Base-by-base conservation (phyloP, 1,140 invertebrate genomes). In the Zophobas morio region DNA sequence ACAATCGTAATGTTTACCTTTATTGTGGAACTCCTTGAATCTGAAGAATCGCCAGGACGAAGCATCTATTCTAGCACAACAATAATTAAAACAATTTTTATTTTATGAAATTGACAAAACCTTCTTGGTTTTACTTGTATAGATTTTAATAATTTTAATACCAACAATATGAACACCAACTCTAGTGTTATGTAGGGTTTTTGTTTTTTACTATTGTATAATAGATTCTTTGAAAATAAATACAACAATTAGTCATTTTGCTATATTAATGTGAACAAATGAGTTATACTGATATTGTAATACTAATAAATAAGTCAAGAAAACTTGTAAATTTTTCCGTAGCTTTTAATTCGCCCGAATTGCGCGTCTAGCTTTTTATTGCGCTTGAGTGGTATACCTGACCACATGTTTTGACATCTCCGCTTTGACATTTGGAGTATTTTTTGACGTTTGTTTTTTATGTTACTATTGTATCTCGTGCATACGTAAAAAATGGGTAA, bases 401-500 rank as follows among this genome's bases (percentile, higher is more conserved):
- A 20, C 20, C 20, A 20, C 20, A 20, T 20, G 20, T 20, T 20
- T 20, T 20, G 20, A 20, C 20, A 20, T 20, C 20, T 20, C 20
- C 20, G 20, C 20, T 20, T 20, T 51, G 49, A 51, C 49, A 51
- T 8, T 51, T 51, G 49, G 33, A 32, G 49, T 51, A 20, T 20
- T 20, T 20, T 20, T 20, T 20, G 20, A 20, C 20, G 20, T 20
- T 20, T 20, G 20, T 20, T 20, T 20, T 20, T 20, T 20, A 20
- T 20, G 20, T 20, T 20, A 20, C 20, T 20, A 20, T 20, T 20
- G 20, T 51, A 51, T 51, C 8, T 51, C 3, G 3, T 6, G 6
- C 3, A 39, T 63, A 8, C 42, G 33, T 20, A 54, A 66, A 85
- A 79, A 76, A 93, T 93, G 92, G 90, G 90, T 35, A 93, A 92